phyloP scores from a whole-genome alignment of 2,113 vertebrate genomes.

The Vidua macroura region DNA sequence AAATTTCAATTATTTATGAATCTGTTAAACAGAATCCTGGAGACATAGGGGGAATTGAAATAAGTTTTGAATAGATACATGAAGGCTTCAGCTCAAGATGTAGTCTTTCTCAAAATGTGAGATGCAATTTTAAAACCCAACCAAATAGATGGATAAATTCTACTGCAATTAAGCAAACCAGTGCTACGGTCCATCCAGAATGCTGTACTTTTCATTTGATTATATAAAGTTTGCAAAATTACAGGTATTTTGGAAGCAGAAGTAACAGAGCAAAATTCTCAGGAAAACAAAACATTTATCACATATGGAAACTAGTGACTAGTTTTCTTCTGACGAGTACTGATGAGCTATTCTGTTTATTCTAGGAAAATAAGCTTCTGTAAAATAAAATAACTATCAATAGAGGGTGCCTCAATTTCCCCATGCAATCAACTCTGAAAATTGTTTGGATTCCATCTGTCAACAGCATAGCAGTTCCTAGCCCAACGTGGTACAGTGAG shows the following conservation, averaged over 20 bases:
- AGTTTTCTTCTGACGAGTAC: neutral
- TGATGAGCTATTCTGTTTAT: neutral
- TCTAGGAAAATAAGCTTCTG: neutral
- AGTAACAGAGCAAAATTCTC: neutral
- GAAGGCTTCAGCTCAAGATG: neutral
- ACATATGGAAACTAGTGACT: neutral
- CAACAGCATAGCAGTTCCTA: neutral
- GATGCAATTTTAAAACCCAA: neutral
- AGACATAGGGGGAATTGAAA: accelerated
- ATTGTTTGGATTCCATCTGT: neutral
- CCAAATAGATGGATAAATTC: neutral
- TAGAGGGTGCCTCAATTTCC: neutral
- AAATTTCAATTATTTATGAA: neutral
- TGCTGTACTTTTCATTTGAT: neutral
- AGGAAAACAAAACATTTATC: neutral
- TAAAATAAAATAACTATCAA: neutral
- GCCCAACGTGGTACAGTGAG: neutral
- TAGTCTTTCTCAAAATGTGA: neutral
- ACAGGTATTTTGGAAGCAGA: neutral
- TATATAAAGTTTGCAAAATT: neutral
- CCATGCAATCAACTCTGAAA: neutral
- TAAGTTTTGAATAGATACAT: neutral
- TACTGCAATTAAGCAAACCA: neutral
- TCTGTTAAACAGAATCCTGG: neutral
- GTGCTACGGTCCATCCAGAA: neutral